These are phyloP conservation scores for Tricholauxania praeusta DNA, from an alignment of 2,888 invertebrate genomes.

Conservation along the genomic window DNA sequence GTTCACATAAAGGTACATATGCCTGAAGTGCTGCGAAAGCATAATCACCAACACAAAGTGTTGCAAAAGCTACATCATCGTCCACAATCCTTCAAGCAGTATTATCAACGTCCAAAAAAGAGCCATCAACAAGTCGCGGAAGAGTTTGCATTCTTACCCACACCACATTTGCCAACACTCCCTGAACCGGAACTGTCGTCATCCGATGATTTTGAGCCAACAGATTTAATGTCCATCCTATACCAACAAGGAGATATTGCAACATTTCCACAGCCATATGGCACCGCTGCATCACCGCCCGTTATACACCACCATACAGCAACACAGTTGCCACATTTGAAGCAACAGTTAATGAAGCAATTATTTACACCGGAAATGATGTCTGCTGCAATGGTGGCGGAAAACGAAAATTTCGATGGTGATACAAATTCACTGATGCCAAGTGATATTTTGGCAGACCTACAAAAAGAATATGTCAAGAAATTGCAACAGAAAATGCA, in stretches of 20 bases:
- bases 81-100: not conserved
- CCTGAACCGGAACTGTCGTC: slow-evolving; percentile 52
- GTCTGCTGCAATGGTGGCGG: slow-evolving; percentile 41
- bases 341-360: slow-evolving; percentile 54
- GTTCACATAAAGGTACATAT: slow-evolving; percentile 62
- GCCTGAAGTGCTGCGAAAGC: slow-evolving; percentile 56
- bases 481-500: slow-evolving; percentile 20
- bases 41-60: slow-evolving; percentile 43
- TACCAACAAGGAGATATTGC: slow-evolving; percentile 2
- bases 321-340: slow-evolving; percentile 34
- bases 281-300: slow-evolving; percentile 23
- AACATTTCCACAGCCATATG: slow-evolving; percentile 33
- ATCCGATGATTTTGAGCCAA: slow-evolving; percentile 33
- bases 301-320: not conserved
- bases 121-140: slow-evolving; percentile 21
- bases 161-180: slow-evolving; percentile 47
- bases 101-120: slow-evolving; percentile 10
- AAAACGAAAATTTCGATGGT: slow-evolving; percentile 7
- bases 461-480: slow-evolving; percentile 54
- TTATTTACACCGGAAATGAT: slow-evolving; percentile 53
- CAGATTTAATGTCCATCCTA: slow-evolving; percentile 26
- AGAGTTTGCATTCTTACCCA: slow-evolving; percentile 20
- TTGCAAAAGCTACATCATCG: slow-evolving; percentile 1
- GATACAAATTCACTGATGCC: slow-evolving; percentile 54
- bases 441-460: slow-evolving; percentile 57